Conservation (phyloP, 1,140 invertebrate genomes). For the Musca vetustissima region DNA sequence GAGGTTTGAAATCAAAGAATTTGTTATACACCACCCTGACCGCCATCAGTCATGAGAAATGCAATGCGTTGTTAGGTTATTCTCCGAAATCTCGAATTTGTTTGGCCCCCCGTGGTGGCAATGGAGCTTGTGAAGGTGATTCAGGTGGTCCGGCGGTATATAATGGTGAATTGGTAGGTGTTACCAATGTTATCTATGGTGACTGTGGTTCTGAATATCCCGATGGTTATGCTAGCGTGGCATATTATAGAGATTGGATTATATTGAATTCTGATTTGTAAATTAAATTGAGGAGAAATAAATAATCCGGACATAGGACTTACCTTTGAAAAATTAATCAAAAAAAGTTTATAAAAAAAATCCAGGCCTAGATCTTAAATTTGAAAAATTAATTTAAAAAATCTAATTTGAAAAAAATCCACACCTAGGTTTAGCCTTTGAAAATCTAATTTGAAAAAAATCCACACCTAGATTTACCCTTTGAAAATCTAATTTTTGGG, state of each 20-base stretch:
- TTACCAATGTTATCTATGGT: constrained; percentile 40
- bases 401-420: too few species aligned
- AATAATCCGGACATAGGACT: neutral
- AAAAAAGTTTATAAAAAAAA: too few species aligned
- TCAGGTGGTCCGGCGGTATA: constrained; percentile 48
- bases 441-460: too few species aligned
- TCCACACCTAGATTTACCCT: too few species aligned
- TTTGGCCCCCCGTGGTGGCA: constrained; percentile 33
- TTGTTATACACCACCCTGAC: constrained; percentile 30
- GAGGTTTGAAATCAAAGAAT: constrained; percentile 26
- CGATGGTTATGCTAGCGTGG: constrained; percentile 60
- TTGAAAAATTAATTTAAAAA: too few species aligned
- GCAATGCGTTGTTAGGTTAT: constrained; percentile 25
- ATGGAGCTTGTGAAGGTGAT: constrained; percentile 46
- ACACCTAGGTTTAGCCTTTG: too few species aligned
- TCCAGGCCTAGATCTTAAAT: too few species aligned
- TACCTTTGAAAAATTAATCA: too few species aligned
- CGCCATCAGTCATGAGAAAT: constrained; percentile 27
- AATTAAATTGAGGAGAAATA: neutral
- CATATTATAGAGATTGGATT: constrained; percentile 53
- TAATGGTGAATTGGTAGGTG: constrained; percentile 34
- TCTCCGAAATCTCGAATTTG: constrained; percentile 35
- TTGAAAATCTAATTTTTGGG: too few species aligned
- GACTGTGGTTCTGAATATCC: constrained; percentile 48
- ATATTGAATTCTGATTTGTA: constrained; percentile 15